Base-by-base conservation (phyloP, 2,113 vertebrate genomes). In the Sardina pilchardus region DNA sequence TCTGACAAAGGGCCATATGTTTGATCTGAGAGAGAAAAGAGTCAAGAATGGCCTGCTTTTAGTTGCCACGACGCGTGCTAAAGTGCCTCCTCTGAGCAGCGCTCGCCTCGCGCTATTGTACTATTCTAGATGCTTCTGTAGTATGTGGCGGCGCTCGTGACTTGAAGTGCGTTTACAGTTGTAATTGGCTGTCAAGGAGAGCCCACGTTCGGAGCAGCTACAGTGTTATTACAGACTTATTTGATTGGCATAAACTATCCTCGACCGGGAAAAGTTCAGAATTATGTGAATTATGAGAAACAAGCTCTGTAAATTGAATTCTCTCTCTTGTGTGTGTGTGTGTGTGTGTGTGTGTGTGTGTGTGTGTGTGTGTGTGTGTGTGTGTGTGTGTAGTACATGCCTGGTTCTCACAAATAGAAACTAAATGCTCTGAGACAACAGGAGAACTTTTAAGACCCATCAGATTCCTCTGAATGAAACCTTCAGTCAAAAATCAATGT, bases 1-100 rank as follows among this genome's bases (percentile, higher is more conserved):
- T 89, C 88, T 85, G 85, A 81, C 50, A 86, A 85, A 14, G 82
- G 59, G 9, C 48, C 82, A 53, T 24, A 43, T 36, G 67, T 83
- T 88, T 86, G 85, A 85, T 63, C 81, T 82, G 81, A 82, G 86
- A 45, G 50, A 53, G 53, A 63, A 16, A 63, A 26, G 6, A 9
- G 7, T 75, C 81, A 2, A 81, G 81, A 36, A 3, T 81, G n/a
- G 24, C 50, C 17, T 8, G 34, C 17, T 48, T 47, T 42, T 4
- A 9, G 44, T 56, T 16, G 45, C 34, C 48, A 7, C 45, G 45
- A 7, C 45, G 45, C 1, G 45, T 47, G 45, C 0, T 21, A 26
- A 6, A n/a, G 24, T 9, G 5, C 45, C 42, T 82, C 24, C 30
- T 6, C 21, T 47, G 39, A 3, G 39, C 44, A 9, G 36, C 47